Evolutionary conservation across 1,140 invertebrate genomes (phyloP), one percentile per base, ranked within the genome.

Genomic region (Lysiphlebus fabarum): DNA sequence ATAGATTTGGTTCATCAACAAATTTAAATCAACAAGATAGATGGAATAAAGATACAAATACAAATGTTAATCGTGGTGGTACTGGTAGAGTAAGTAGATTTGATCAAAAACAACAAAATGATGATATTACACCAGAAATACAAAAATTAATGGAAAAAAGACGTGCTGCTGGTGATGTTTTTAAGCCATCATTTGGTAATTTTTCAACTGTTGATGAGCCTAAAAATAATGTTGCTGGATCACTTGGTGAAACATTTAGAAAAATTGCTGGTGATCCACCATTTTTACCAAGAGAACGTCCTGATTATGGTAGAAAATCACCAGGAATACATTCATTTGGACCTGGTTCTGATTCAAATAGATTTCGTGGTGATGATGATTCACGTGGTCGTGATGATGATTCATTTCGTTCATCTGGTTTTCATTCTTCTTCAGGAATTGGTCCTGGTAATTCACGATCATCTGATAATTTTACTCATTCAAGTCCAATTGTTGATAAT

Each of bases 81-180:
- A 65, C 67, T 10, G 58, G 40, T 12, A 63, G 65, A 51, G 68
- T 58, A 50, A 62, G 62, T 62, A 57, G 69, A 7, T 74, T 71
- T 7, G 63, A 63, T 45, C 9, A 49, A 26, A 26, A 26, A 26
- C 17, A 26, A 26, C 17, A 26, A 26, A 26, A 26, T 26, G 17
- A 26, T 26, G 66, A 70, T 43, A 57, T 80, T 12, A 36, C 77
- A 7, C 73, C 77, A 17, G 78, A 79, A 56, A 48, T 79, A 9
- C 71, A 72, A 17, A 78, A 76, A 45, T 67, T 78, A 0, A 78
- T 80, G 76, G 76, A 75, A 40, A 78, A 78, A 59, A 70, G 77
- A 37, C 71, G 65, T 58, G 67, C 71, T 12, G 74, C 73, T 5
- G 62, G 69, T 38, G 71, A 78, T 51, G 72, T 72, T 7, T 80